A percentile compares a stretch with the other conserved stretches of the same genome.
These are phyloP conservation scores for Piprites chloris DNA, from an alignment of 2,113 vertebrate species.

Conservation along the genomic window DNA sequence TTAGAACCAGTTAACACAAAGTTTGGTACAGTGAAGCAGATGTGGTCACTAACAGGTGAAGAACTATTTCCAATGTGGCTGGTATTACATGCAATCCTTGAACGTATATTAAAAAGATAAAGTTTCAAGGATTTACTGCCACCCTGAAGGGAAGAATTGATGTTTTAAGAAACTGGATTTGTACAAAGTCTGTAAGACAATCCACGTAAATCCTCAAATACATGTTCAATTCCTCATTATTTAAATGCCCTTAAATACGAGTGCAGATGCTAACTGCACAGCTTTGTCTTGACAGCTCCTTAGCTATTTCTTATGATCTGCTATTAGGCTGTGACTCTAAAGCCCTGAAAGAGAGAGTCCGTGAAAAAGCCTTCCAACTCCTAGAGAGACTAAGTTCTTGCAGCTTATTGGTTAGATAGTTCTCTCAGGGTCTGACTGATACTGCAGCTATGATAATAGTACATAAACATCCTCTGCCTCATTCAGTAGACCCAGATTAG, in stretches of 20 bases:
- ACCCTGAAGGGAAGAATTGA: constrained; percentile 19
- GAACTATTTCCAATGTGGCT: background rate
- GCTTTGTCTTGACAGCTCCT: constrained; percentile 26
- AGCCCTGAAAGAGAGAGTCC: background rate
- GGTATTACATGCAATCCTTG: background rate
- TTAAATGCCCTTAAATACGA: constrained; percentile 45
- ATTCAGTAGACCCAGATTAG: background rate
- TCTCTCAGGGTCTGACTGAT: background rate
- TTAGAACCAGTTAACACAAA: background rate
- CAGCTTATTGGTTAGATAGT: background rate
- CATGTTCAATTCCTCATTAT: constrained; percentile 55
- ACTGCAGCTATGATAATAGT: background rate
- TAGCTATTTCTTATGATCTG: background rate
- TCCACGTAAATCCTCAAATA: constrained; percentile 55
- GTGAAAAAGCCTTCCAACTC: background rate
- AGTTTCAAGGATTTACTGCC: constrained; percentile 49
- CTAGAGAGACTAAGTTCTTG: background rate
- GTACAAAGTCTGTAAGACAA: constrained; percentile 49
- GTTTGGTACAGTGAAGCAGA: background rate
- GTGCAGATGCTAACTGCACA: background rate
- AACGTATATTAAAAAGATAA: constrained; percentile 10
- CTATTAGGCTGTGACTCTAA: background rate
- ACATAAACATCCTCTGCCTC: background rate
- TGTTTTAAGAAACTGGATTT: constrained; percentile 61
- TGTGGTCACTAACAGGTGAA: constrained; percentile 2